Evolutionary conservation across 53 echinoderm and acorn worm genomes (phyloP).

Genomic region (Paracentrotus lividus): DNA sequence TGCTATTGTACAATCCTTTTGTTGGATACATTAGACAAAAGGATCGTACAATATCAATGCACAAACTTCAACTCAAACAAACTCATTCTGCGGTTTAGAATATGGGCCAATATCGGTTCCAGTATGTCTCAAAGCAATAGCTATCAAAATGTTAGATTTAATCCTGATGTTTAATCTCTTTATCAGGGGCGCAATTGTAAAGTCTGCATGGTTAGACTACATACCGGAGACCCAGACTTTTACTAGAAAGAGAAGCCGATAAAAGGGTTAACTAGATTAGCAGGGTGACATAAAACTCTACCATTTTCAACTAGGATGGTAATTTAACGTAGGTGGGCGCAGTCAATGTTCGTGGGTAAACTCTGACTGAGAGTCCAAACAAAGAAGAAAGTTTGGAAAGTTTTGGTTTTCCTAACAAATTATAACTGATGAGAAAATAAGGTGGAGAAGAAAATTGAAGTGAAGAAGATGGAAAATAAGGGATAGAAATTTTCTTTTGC

Average conservation of each 20-base stretch:
- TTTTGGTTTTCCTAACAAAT: background rate
- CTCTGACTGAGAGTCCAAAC: background rate
- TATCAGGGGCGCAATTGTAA: background rate
- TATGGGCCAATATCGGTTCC: too few species aligned
- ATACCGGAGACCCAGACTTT: background rate
- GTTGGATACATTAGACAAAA: too few species aligned
- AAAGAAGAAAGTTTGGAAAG: background rate
- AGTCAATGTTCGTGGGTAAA: background rate
- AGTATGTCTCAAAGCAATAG: too few species aligned
- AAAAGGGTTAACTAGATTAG: background rate
- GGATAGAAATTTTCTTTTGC: too few species aligned
- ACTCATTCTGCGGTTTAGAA: too few species aligned
- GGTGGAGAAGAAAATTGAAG: background rate
- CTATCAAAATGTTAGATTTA: too few species aligned
- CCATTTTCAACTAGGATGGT: background rate
- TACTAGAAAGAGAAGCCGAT: background rate
- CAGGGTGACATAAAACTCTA: slow-evolving; percentile 11
- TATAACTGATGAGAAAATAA: background rate
- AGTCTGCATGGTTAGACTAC: background rate
- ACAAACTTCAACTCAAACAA: too few species aligned
- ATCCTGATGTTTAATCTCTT: too few species aligned
- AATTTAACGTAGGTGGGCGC: slow-evolving; percentile 18
- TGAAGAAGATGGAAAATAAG: background rate
- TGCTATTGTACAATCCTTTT: too few species aligned
- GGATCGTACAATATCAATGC: too few species aligned